These are phyloP conservation scores for Myotis myotis DNA, from an alignment of 2,797 vertebrate genomes.

Conservation along the genomic window DNA sequence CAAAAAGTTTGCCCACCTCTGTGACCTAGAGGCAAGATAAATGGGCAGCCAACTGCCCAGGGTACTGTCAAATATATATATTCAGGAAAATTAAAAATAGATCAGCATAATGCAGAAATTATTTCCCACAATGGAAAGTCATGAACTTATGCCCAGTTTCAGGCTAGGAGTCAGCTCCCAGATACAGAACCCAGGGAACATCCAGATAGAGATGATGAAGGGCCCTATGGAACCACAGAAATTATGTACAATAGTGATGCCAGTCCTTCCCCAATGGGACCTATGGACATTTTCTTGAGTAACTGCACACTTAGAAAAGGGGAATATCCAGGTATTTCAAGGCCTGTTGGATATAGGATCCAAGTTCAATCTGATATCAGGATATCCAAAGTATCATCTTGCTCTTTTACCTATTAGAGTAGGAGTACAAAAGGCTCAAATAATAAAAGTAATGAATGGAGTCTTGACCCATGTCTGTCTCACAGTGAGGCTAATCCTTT, in stretches of 20 bases:
- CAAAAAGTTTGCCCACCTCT: too few relatives aligned
- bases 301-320: neutral
- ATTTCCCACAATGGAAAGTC: neutral
- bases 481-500: neutral
- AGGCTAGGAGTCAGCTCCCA: neutral
- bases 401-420: neutral
- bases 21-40: neutral
- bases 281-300: neutral
- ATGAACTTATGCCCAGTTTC: neutral
- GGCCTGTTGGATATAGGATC: neutral
- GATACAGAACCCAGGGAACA: neutral
- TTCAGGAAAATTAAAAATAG: neutral
- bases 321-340: neutral
- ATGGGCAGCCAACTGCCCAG: neutral
- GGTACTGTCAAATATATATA: neutral
- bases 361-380: neutral
- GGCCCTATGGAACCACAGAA: neutral
- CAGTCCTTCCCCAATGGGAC: neutral
- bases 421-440: neutral
- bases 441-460: neutral
- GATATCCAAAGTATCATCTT: neutral
- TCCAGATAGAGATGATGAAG: neutral
- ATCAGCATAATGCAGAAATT: neutral
- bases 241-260: neutral
- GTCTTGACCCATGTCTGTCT: neutral